Conservation (phyloP, 2,888 invertebrate species). For the Morpho helenor region DNA sequence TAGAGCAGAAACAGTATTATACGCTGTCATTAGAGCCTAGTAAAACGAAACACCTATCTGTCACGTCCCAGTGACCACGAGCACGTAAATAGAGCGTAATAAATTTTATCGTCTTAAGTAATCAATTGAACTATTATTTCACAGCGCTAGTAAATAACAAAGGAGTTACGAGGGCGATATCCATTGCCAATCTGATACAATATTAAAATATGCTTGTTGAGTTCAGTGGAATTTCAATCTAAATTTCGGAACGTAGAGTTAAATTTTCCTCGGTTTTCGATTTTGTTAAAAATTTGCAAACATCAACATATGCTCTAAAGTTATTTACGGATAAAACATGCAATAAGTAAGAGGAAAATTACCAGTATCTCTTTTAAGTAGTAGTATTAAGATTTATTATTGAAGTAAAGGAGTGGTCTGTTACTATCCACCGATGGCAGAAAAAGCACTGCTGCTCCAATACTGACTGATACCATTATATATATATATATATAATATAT, state of each 20-base stretch:
- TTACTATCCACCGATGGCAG: no score
- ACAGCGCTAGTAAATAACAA: conserved; percentile 17
- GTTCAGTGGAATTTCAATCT: conserved; percentile 3
- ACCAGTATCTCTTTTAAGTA: neutral
- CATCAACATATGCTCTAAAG: conserved; percentile 3
- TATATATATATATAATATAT: no score
- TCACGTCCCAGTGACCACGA: conserved; percentile 51
- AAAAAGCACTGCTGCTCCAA: no score
- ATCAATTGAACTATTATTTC: conserved; percentile 29
- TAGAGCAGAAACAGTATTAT: conserved; percentile 20
- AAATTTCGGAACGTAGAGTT: neutral
- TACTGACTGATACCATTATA: no score
- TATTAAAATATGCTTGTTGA: conserved; percentile 4
- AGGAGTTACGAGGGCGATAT: conserved; percentile 13
- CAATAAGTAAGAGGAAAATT: conserved; percentile 6
- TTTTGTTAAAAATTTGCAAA: conserved; percentile 5
- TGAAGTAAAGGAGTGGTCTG: no score
- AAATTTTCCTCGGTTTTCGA: neutral
- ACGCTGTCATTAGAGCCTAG: conserved; percentile 23
- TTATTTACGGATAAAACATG: conserved; percentile 9
- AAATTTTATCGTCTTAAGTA: conserved; percentile 40
- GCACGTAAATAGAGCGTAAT: conserved; percentile 58
- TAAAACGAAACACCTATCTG: conserved; percentile 36
- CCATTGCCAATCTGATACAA: conserved; percentile 11
- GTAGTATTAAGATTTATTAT: neutral